A percentile compares a stretch with the other conserved stretches of the same genome.
Evolutionary conservation across 2,888 invertebrate species (phyloP).

Genomic region (Melanostoma mellinum): DNA sequence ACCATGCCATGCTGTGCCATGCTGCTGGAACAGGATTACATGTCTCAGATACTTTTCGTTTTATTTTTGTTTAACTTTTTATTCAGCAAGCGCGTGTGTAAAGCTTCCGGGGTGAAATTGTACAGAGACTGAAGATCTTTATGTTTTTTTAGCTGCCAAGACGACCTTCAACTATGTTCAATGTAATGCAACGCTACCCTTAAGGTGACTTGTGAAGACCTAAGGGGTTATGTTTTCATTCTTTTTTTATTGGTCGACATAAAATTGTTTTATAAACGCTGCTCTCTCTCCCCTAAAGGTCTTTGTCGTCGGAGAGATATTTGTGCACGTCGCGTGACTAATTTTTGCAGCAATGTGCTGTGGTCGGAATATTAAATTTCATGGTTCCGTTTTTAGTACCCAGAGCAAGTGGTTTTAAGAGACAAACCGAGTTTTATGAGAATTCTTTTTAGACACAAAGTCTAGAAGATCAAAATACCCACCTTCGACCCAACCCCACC

Average conservation of each 20-base stretch:
- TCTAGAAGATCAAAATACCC: constrained; percentile 37
- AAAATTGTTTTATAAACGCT: constrained; percentile 58
- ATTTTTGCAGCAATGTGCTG: not conserved
- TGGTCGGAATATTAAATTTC: constrained; percentile 37
- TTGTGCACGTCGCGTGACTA: not conserved
- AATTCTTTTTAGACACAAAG: constrained; percentile 12
- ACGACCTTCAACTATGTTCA: constrained; percentile 5
- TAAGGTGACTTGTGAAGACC: not conserved
- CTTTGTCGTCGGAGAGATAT: not conserved
- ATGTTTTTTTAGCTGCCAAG: not conserved
- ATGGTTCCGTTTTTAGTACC: constrained; percentile 6
- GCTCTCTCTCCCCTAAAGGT: constrained; percentile 2
- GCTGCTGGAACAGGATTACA: constrained; percentile 51
- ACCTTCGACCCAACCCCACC: not conserved
- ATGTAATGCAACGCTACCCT: constrained; percentile 40
- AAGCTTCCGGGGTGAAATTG: constrained; percentile 41
- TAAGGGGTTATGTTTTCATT: constrained; percentile 20
- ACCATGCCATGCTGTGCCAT: no score
- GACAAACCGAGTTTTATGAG: constrained; percentile 12
- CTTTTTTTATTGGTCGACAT: constrained; percentile 45
- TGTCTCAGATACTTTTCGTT: constrained; percentile 40
- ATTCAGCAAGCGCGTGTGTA: constrained; percentile 11
- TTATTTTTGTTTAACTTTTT: constrained; percentile 1
- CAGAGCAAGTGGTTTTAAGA: constrained; percentile 25
- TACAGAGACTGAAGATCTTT: constrained; percentile 44